A percentile compares a stretch with the other conserved stretches of the same genome.
Evolutionary conservation across 37 sponge, comb jelly and placozoan species (phyloP).

Genomic region (Cladorhizidae sp.): DNA sequence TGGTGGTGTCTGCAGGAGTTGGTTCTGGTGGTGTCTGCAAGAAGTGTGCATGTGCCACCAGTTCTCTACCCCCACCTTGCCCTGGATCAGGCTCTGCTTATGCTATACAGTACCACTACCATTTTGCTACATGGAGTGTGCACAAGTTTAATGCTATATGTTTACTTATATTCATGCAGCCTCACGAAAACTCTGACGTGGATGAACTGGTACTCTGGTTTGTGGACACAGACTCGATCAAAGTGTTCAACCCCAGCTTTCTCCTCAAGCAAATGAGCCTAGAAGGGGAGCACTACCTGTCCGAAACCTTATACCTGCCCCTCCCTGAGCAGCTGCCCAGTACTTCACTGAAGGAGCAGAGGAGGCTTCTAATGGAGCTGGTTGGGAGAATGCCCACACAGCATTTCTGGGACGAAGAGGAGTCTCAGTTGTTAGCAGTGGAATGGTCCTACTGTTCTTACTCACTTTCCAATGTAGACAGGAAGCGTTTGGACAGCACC

Average conservation of each 20-base stretch:
- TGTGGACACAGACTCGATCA: slow-evolving; percentile 31
- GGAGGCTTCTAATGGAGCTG: slow-evolving; percentile 16
- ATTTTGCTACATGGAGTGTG: not conserved
- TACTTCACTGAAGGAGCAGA: slow-evolving; percentile 35
- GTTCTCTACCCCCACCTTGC: too few relatives aligned
- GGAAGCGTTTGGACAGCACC: too few relatives aligned
- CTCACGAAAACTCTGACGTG: not conserved
- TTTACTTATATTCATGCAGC: not conserved
- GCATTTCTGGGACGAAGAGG: slow-evolving; percentile 75
- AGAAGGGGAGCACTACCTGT: not conserved
- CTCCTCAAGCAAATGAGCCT: too few relatives aligned
- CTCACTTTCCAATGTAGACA: too few relatives aligned
- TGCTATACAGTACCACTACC: too few relatives aligned
- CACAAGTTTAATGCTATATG: not conserved
- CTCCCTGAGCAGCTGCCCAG: too few relatives aligned
- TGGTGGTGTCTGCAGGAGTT: too few relatives aligned
- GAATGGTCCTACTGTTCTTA: not conserved
- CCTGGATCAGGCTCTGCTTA: too few relatives aligned
- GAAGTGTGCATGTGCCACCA: too few relatives aligned
- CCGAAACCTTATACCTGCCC: not conserved
- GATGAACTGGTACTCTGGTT: slow-evolving; percentile 32
- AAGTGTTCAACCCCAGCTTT: slow-evolving; percentile 22
- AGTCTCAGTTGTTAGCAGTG: slow-evolving; percentile 56
- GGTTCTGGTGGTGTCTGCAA: too few relatives aligned
- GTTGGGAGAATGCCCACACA: slow-evolving; percentile 7